Evolutionary conservation across 2,113 vertebrate species (phyloP), one percentile per base, ranked within the genome.

Genomic region (Phylloscopus trochiloides): DNA sequence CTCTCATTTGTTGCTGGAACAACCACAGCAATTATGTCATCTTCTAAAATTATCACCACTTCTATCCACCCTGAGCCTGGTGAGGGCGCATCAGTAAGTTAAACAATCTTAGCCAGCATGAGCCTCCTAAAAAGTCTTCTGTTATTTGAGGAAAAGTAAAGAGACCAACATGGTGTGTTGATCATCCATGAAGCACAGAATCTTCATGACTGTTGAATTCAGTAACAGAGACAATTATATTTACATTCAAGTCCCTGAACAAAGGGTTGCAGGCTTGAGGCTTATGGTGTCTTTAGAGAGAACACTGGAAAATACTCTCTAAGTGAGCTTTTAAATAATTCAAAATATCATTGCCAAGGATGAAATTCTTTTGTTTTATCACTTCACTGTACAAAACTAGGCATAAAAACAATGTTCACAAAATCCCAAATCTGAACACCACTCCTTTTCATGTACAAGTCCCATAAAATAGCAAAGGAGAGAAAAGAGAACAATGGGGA

Each of bases 361-460:
- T 8, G 6, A 26, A 54, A 54, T 63, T 67, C 1, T 42, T 36
- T 61, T 88, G 22, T 34, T 61, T 79, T 42, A 65, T 52, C 21
- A 36, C 36, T 70, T 36, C 14, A 2, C n/a, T 43, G 40, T 25
- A 54, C 28, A 71, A 47, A 67, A 55, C 54, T 24, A 61, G 7
- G 9, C 50, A 67, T 31, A 42, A 14, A 65, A 73, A 43, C 40
- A 71, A 83, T 1, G 2, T 8, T 51, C 0, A 0, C 50, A 29
- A 25, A 84, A 58, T 63, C 25, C 7, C 66, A 81, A 32, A 32
- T 58, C 19, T 80, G 50, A 72, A 63, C 19, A 82, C 38, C 32
- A 7, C 2, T 17, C 6, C 14, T 55, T 71, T 87, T 66, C 32
- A 48, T 11, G 11, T 29, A 28, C 10, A 10, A 81, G 14, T 52